phyloP scores from a whole-genome alignment of 1,140 invertebrate species.

The Triops cancriformis region DNA sequence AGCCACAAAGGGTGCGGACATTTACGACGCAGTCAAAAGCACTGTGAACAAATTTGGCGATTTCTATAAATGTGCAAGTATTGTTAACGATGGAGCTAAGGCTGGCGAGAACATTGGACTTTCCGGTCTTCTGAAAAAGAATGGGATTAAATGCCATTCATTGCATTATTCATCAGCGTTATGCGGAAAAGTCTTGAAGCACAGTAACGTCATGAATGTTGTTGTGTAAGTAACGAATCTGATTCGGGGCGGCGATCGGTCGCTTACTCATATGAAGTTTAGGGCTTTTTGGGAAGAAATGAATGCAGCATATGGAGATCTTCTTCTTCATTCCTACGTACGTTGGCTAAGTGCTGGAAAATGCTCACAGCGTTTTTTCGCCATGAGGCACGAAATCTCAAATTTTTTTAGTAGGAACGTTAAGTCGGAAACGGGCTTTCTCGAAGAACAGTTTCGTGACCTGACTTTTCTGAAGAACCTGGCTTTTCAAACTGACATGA shows the following conservation, averaged over 20 bases:
- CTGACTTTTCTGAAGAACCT: conserved; percentile 23
- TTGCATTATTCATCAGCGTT: background rate
- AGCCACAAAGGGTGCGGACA: no score
- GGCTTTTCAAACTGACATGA: conserved; percentile 23
- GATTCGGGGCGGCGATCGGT: background rate
- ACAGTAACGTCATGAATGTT: background rate
- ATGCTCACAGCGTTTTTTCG: no score
- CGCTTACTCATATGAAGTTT: background rate
- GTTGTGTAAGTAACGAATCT: background rate
- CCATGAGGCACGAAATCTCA: conserved; percentile 25
- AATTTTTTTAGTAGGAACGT: background rate
- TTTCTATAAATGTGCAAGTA: no score
- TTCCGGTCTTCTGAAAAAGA: background rate
- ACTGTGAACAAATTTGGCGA: no score
- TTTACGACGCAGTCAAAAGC: no score
- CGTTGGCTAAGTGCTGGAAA: conserved; percentile 27
- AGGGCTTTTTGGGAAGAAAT: background rate
- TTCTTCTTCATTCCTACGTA: conserved; percentile 24
- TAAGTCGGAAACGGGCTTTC: conserved; percentile 9
- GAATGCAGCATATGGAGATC: no score
- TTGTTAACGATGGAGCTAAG: no score
- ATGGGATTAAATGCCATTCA: background rate
- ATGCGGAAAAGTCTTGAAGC: background rate
- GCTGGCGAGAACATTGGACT: no score
- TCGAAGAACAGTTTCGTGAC: conserved; percentile 25